Percentiles rank a stretch among this genome's conserved stretches.
Evolutionary conservation across 2,797 vertebrate genomes (phyloP).

Genomic region (Orestias chungarensis): DNA sequence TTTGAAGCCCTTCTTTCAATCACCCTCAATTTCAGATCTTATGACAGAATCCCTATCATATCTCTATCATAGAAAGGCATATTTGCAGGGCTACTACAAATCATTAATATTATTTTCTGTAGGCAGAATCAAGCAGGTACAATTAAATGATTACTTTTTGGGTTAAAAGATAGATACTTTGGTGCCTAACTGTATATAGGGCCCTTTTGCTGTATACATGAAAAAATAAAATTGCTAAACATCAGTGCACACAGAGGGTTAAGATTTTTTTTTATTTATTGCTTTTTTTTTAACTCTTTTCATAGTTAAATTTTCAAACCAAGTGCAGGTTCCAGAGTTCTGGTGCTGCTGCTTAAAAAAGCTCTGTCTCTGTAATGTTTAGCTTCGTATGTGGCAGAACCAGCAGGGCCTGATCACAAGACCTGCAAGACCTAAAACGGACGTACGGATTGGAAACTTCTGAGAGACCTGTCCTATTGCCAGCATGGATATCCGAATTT

Average conservation of each 20-base stretch:
- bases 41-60: not conserved
- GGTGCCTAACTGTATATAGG: not conserved
- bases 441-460: not conserved
- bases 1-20: not conserved
- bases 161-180: not conserved
- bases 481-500: too few species aligned
- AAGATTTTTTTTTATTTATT: too few species aligned
- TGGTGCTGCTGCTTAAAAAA: not conserved
- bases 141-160: not conserved
- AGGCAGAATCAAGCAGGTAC: not conserved
- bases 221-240: not conserved
- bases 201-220: not conserved
- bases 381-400: not conserved
- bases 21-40: not conserved
- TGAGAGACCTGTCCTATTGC: too few species aligned
- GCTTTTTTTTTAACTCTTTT: too few species aligned
- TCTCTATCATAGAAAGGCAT: too few species aligned
- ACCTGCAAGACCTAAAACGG: not conserved
- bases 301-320: too few species aligned
- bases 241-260: not conserved
- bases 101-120: not conserved
- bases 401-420: not conserved
- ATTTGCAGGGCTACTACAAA: not conserved
- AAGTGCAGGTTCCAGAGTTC: not conserved
- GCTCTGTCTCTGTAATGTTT: not conserved